These are phyloP conservation scores for Urocitellus parryii DNA, from an alignment of 2,113 vertebrate species.

Conservation along the genomic window DNA sequence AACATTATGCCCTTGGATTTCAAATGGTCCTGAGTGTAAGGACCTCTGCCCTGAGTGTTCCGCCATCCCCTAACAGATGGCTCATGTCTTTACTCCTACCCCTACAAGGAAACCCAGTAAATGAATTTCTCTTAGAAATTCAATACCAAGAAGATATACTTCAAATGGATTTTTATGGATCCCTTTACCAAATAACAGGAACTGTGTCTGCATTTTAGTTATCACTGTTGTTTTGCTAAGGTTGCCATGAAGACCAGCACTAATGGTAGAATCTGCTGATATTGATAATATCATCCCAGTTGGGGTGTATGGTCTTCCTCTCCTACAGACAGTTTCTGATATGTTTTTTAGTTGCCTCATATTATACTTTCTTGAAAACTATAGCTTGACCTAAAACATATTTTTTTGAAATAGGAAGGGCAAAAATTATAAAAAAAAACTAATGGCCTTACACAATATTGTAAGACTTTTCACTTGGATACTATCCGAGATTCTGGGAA, in stretches of 20 bases:
- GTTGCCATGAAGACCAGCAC: neutral
- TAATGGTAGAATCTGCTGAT: neutral
- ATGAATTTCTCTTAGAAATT: slow-evolving; percentile 54
- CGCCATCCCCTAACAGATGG: neutral
- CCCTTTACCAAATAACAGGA: slow-evolving; percentile 29
- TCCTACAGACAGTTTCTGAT: neutral
- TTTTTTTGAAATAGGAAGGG: slow-evolving; percentile 9
- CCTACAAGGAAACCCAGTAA: slow-evolving; percentile 9
- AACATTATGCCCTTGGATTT: neutral
- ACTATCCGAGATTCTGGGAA: neutral
- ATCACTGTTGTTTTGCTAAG: neutral
- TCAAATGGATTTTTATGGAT: neutral
- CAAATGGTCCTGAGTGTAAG: neutral
- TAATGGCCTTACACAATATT: neutral
- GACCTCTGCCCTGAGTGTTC: neutral
- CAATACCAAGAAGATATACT: neutral
- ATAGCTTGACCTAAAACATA: neutral
- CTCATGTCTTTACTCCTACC: neutral
- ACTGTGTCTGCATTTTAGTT: neutral
- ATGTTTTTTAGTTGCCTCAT: neutral
- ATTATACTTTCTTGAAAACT: neutral
- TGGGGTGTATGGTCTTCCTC: neutral
- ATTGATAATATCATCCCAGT: neutral
- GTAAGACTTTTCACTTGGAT: neutral
- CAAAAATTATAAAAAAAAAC: slow-evolving; percentile 9